Evolutionary conservation across 2,797 vertebrate species (phyloP), one percentile per base, ranked within the genome.

Genomic region (Falco naumanni): DNA sequence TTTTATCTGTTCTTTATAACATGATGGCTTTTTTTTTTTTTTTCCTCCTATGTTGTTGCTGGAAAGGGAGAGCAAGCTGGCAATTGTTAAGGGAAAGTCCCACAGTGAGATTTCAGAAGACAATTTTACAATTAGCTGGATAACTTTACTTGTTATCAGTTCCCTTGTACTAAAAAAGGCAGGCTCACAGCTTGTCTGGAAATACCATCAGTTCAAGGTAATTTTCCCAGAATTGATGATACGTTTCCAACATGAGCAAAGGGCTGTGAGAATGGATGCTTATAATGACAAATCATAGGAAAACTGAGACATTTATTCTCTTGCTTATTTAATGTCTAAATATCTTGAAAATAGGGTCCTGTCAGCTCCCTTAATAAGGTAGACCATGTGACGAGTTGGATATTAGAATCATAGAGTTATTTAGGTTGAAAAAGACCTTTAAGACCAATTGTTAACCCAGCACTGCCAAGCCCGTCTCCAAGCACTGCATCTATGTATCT

Each of bases 1-100:
- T 97, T 96, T 97, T 86, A 95, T 93, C 95, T 65, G 14, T 31
- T 45, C 60, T 53, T 54, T 13, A 57, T 31, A 65, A 17, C 47
- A 6, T 4, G 31, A 3, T 64, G 63, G 80, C 77, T 95, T 75
- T 54, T 89, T 90, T 84, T 43, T 16, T 81, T 95, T 75, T 53
- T 89, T 87, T 84, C 80, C 95, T 84, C 76, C 88, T 65, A 37
- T 2, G 3, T 22, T 39, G 50, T 56, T 84, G 21, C 76, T 91
- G 86, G 45, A 61, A 85, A 41, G 53, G 47, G 82, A 77, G 54
- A 94, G 82, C 89, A 85, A 96, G 56, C 89, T 95, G 95, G 34
- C 63, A 89, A 81, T 76, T 51, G 50, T 39, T 25, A 61, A 57
- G 59, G 43, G 71, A 57, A 74, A 70, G 64, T 61, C 76, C 51